A percentile compares a stretch with the other conserved stretches of the same genome.
These are phyloP conservation scores for Agrochola litura DNA, from an alignment of 2,888 invertebrate species.

Conservation along the genomic window DNA sequence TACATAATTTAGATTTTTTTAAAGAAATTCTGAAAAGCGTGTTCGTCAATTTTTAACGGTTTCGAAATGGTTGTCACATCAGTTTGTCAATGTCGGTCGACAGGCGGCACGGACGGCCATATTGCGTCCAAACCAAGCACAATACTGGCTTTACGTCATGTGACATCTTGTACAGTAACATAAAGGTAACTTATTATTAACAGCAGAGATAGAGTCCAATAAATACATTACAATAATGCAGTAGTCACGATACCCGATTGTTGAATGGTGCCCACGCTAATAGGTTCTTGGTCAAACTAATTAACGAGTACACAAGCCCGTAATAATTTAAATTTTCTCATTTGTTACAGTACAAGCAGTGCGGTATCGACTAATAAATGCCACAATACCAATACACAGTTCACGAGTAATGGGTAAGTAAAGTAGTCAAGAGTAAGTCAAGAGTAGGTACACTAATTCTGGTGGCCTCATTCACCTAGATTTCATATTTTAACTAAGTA, in stretches of 20 bases:
- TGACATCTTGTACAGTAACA: conserved; percentile 37
- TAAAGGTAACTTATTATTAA: conserved; percentile 10
- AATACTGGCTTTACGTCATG: conserved; percentile 32
- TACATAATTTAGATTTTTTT: conserved; percentile 63
- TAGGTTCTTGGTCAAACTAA: conserved; percentile 56
- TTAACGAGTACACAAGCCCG: conserved; percentile 50
- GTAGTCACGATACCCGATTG: conserved; percentile 56
- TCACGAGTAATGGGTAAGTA: conserved; percentile 70
- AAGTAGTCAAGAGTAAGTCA: conserved; percentile 2
- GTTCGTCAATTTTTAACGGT: conserved; percentile 69
- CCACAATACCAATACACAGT: conserved; percentile 45
- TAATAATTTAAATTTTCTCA: conserved; percentile 59
- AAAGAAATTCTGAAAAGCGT: conserved; percentile 68
- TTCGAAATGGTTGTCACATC: conserved; percentile 66
- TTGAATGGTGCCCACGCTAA: conserved; percentile 46
- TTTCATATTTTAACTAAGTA: conserved; percentile 22
- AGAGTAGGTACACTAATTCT: conserved; percentile 24
- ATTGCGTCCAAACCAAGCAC: conserved; percentile 45
- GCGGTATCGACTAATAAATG: conserved; percentile 53
- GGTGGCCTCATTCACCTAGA: conserved; percentile 37
- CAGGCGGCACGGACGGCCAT: conserved; percentile 55
- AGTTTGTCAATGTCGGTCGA: conserved; percentile 65
- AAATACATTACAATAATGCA: conserved; percentile 40
- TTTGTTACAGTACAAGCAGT: conserved; percentile 68
- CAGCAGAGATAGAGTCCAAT: conserved; percentile 28